Evolutionary conservation across 2,888 invertebrate species (phyloP).

Genomic region (Machimus atricapillus): DNA sequence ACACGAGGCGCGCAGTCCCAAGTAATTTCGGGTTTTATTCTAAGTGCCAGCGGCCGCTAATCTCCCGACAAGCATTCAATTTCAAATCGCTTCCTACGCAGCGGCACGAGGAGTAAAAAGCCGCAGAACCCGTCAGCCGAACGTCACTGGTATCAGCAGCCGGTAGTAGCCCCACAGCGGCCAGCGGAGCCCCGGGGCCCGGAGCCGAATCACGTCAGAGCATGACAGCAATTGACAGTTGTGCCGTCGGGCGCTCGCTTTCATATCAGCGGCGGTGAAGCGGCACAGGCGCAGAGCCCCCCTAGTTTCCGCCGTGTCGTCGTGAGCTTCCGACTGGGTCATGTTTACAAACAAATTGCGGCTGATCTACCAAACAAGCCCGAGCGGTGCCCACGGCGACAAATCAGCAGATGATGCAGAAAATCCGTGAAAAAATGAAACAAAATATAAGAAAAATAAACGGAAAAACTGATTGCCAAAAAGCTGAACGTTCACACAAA

Average conservation of each 20-base stretch:
- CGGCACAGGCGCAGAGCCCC: slow-evolving; percentile 11
- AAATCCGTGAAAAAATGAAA: not conserved
- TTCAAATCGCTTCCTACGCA: not conserved
- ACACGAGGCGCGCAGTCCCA: not conserved
- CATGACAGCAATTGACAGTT: slow-evolving; percentile 15
- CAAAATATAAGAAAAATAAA: not conserved
- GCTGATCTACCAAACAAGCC: not conserved
- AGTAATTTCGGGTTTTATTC: not conserved
- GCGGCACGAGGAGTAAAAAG: not conserved
- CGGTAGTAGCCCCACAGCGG: not conserved
- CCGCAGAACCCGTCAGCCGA: not conserved
- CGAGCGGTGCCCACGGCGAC: not conserved
- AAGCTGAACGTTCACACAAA: not conserved
- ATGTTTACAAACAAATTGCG: slow-evolving; percentile 33
- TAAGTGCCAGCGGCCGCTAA: not conserved
- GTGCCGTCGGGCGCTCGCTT: not conserved
- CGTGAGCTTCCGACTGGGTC: not conserved
- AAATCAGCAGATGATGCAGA: not conserved
- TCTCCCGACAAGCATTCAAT: not conserved
- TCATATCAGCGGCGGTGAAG: not conserved
- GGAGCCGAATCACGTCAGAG: not conserved
- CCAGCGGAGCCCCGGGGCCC: not conserved
- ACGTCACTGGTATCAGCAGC: not conserved
- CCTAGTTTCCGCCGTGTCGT: not conserved
- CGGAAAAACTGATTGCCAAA: not conserved